Base-by-base conservation (phyloP, 1,140 invertebrate genomes). In the Caerostris darwini region DNA sequence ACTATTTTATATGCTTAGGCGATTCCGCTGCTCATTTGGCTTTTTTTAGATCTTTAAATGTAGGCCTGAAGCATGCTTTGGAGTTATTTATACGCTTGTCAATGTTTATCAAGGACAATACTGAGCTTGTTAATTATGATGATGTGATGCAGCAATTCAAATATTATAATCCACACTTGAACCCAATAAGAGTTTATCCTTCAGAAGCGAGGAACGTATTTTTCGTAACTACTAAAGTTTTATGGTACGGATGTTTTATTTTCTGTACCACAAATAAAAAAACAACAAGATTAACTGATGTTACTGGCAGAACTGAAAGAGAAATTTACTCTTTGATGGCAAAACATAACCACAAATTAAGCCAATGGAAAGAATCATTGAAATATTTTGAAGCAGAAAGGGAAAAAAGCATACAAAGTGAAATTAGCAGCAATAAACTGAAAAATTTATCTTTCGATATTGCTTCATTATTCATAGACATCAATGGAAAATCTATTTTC, bases 181-280 rank as follows among this genome's bases (percentile, higher is more conserved):
- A 71, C 34, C 67, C 67, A 3, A 56, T 71, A 3, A 17, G 34
- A 17, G 88, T 71, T 57, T 71, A 69, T 57, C 88, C 64, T 5
- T 53, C 67, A 56, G 17, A 14, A 57, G 54, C 67, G 12, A 90
- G 88, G 57, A 90, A 90, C 34, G 88, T 90, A 71, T 90, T 58
- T 56, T 57, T 90, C 14, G 67, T 90, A 3, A 17, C 71, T 8
- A 90, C 88, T 17, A 90, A 71, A 61, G 67, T 90, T 54, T 56
- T 90, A 50, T 90, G 88, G 88, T 90, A 90, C 34, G 88, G 88
- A 0, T 90, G 88, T 90, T 90, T 71, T 10, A 71, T 34, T 71
- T 90, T 64, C 88, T 71, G 67, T 34, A 14, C 7, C 4, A 90
- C 88, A n/a, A 90, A 90, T 71, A 12, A 90, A 34, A 17, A 5